Base-by-base conservation (phyloP, 2,888 invertebrate species). In the Neoascia interrupta region DNA sequence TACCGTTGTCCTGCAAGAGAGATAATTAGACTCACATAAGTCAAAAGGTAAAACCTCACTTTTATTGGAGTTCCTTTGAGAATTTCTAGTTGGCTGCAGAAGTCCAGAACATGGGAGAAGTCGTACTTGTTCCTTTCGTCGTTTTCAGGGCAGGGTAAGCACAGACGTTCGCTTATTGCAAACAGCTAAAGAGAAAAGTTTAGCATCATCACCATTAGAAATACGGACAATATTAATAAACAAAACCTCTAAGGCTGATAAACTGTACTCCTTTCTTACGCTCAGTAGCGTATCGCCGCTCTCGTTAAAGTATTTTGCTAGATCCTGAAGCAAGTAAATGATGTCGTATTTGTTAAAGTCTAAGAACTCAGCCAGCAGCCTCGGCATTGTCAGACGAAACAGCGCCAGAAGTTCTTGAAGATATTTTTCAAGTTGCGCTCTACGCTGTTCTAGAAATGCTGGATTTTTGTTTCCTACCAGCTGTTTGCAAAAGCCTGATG, bases 271-370 rank as follows among this genome's bases (percentile, higher is more conserved):
- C 56, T 90, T 89, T 84, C 91, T 91, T 66, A 90, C 90, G 86
- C 92, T 90, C 84, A 94, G 84, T 3, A 90, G 84, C 31, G 90
- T 89, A 85, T 96, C 95, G 8, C 95, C 96, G 88, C 93, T 93
- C 75, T 92, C 90, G 87, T 92, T 95, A 84, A 96, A 92, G 81
- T 92, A 92, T 82, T 94, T 91, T 0, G 97, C 96, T 86, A 97
- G 90, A 85, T 93, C 93, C 89, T 96, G 95, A 11, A 87, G 83
- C 82, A 98, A 89, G 85, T 95, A 97, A 84, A 94, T 94, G 82
- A 97, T 94, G 88, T 98, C 98, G 89, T 97, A 98, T 83, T 94
- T 90, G 86, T 96, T 94, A 83, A 98, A 94, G 85, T 97, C 93
- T 69, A 98, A 90, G 89, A 98, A 98, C 75, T 94, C 91, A 1